Evolutionary conservation across 2,113 vertebrate genomes (phyloP).

Genomic region (Zeus faber): DNA sequence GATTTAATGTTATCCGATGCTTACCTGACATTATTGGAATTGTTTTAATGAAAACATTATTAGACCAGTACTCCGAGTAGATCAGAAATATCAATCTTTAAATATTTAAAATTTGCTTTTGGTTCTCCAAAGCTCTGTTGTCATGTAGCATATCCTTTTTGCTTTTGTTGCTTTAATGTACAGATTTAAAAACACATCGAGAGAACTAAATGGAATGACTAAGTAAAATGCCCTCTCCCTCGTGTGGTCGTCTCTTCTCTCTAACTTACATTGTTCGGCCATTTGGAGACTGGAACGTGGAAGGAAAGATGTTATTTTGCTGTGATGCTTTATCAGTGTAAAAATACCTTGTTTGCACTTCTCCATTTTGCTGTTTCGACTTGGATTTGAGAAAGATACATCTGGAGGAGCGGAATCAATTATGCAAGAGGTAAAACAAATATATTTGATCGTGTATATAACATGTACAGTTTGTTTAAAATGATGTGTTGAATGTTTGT

Average conservation of each 20-base stretch:
- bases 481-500: constrained; percentile 72
- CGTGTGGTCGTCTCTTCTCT: constrained; percentile 9
- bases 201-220: background rate
- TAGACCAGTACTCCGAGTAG: too few relatives aligned
- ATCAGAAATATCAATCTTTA: too few relatives aligned
- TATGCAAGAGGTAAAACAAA: constrained; percentile 37
- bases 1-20: too few relatives aligned
- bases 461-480: constrained; percentile 85
- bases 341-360: constrained; percentile 42
- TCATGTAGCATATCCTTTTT: constrained; percentile 3
- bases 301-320: constrained; percentile 70
- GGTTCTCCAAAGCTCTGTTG: background rate
- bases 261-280: constrained; percentile 34
- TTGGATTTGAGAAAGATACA: constrained; percentile 35
- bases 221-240: constrained; percentile 11
- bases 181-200: constrained; percentile 6
- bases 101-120: too few relatives aligned
- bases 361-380: constrained; percentile 37
- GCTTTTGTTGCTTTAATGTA: background rate
- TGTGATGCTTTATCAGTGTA: constrained; percentile 63
- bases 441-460: constrained; percentile 68
- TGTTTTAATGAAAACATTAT: too few relatives aligned
- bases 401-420: constrained; percentile 26
- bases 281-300: constrained; percentile 58
- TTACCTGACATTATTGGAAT: too few relatives aligned